Conservation (phyloP, 2,888 invertebrate genomes). For the Phalera bucephala region DNA sequence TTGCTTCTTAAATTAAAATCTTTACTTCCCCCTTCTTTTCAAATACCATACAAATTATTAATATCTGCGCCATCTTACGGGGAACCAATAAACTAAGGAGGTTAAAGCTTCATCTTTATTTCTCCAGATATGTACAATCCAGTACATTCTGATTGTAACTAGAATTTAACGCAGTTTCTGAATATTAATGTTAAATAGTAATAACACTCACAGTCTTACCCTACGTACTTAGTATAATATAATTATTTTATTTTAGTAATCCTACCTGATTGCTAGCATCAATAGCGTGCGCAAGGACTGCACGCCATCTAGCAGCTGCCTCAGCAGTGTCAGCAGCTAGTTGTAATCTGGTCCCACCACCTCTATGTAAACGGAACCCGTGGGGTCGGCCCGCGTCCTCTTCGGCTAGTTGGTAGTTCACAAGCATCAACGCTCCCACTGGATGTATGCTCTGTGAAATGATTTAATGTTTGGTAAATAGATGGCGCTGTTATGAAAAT, state of each 20-base stretch:
- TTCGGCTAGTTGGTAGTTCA: constrained; percentile 89
- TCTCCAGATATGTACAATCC: too few species aligned
- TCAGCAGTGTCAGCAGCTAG: constrained; percentile 91
- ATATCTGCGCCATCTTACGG: constrained; percentile 21
- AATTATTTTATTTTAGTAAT: too few species aligned
- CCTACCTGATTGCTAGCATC: constrained; percentile 88
- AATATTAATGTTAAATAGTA: too few species aligned
- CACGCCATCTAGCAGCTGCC: constrained; percentile 89
- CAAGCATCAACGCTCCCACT: constrained; percentile 93
- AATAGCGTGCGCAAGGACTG: constrained; percentile 90
- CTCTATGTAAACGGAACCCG: constrained; percentile 87
- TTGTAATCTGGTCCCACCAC: constrained; percentile 88
- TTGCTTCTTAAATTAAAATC: too few species aligned
- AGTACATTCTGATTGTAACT: too few species aligned
- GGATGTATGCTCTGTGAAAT: constrained; percentile 90
- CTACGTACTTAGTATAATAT: too few species aligned
- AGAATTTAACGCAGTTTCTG: too few species aligned
- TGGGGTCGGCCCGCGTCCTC: constrained; percentile 86
- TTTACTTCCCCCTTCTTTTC: too few species aligned
- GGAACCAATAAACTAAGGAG: background rate
- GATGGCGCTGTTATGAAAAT: constrained; percentile 19
- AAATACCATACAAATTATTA: too few species aligned
- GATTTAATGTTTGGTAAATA: constrained; percentile 12
- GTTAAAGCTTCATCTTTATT: background rate
- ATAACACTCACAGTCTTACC: too few species aligned